A percentile compares a stretch with the other conserved stretches of the same genome.
These are phyloP conservation scores for Prenolepis imparis DNA, from an alignment of 2,888 invertebrate genomes.

Conservation along the genomic window DNA sequence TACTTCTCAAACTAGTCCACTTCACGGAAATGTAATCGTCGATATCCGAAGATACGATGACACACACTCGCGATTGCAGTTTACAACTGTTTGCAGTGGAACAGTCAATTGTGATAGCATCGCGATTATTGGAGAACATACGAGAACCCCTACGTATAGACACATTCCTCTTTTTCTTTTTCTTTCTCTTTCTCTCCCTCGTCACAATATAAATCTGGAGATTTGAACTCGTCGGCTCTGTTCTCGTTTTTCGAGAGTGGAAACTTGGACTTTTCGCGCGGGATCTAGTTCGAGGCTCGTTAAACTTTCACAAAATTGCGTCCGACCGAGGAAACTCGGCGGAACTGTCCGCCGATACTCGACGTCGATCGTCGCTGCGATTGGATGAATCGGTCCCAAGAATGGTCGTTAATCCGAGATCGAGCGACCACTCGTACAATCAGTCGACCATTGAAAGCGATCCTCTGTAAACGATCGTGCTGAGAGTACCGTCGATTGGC, in stretches of 20 bases:
- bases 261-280: slow-evolving; percentile 38
- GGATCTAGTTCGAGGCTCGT: slow-evolving; percentile 37
- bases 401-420: slow-evolving; percentile 61
- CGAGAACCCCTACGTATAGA: slow-evolving; percentile 8
- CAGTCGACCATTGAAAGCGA: slow-evolving; percentile 53
- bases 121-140: slow-evolving; percentile 12
- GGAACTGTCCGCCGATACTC: slow-evolving; percentile 40
- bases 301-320: slow-evolving; percentile 54
- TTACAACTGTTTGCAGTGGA: slow-evolving; percentile 30
- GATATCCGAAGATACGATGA: slow-evolving; percentile 2
- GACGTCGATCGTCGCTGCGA: slow-evolving; percentile 45
- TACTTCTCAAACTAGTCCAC: slow-evolving; percentile 2
- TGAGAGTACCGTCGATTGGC: slow-evolving; percentile 59
- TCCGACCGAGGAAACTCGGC: slow-evolving; percentile 18
- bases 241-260: slow-evolving; percentile 17
- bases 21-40: slow-evolving; percentile 26
- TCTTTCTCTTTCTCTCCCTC: background rate
- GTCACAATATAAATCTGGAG: slow-evolving; percentile 37
- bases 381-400: slow-evolving; percentile 58
- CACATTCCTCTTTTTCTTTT: background rate
- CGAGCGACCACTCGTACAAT: slow-evolving; percentile 61
- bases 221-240: background rate
- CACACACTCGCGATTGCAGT: background rate
- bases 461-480: slow-evolving; percentile 15
- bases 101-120: background rate